Conservation (phyloP, 2,113 vertebrate species). For the Triplophysa siluroides region DNA sequence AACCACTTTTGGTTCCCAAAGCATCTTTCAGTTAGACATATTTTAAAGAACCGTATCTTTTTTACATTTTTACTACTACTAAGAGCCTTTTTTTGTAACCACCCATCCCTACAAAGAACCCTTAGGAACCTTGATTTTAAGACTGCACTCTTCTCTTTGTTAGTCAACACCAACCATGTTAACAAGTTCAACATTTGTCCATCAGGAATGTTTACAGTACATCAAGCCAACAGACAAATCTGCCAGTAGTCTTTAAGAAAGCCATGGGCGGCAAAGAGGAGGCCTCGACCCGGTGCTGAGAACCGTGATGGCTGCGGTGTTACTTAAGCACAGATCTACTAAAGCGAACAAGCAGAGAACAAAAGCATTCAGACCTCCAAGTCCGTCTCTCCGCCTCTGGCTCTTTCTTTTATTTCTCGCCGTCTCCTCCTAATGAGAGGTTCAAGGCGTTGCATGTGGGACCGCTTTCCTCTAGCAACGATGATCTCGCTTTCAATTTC, state of each 20-base stretch:
- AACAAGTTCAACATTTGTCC: background rate
- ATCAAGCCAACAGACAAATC: background rate
- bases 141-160: no score
- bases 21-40: no score
- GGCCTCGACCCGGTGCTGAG: conserved; percentile 17
- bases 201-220: background rate
- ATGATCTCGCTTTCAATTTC: conserved; percentile 23
- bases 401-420: background rate
- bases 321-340: conserved; percentile 18
- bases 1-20: no score
- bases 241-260: conserved; percentile 13
- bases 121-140: no score
- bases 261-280: background rate
- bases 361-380: conserved; percentile 18
- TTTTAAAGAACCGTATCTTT: no score
- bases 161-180: background rate
- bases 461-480: conserved; percentile 18
- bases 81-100: no score
- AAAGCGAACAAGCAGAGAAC: conserved; percentile 15
- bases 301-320: background rate
- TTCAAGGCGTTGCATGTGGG: conserved; percentile 38
- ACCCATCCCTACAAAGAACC: no score
- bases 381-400: conserved; percentile 4
- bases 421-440: conserved; percentile 6
- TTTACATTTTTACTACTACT: no score